Base-by-base conservation (phyloP, 2,888 invertebrate species). In the Hybos culiciformis region DNA sequence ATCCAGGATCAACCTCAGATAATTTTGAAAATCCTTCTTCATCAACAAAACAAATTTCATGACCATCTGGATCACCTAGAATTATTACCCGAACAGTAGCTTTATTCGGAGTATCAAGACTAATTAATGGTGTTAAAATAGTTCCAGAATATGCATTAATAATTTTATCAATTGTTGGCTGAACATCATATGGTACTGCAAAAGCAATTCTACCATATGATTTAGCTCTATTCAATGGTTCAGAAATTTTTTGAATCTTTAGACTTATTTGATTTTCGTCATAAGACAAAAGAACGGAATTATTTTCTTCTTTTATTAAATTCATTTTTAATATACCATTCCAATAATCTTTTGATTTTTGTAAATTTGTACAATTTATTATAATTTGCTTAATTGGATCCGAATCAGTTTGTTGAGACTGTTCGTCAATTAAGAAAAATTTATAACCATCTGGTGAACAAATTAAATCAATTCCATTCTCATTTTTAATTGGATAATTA, bases 41-140 rank as follows among this genome's bases (percentile, higher is more conserved):
- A 49, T 94, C 96, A 5, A 97, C 97, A 66, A 96, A 96, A 67
- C 97, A 97, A 50, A 98, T 97, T 72, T 98, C 97, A 64, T 96
- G 96, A 1, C 79, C 88, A 68, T 96, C 92, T 0, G 97, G 96
- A 71, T 98, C 97, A 2, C 90, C 91, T 4, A 97, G 70, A 56
- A 98, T 97, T 44, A 98, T 86, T 24, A 98, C 97, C 49, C 87
- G 74, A 0, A 98, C 97, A 0, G 90, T 87, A 1, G 94, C 94
- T 66, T 97, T 98, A 37, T 92, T 97, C 0, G 97, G 97, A 0
- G 98, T 98, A 57, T 92, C 91, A 49, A 98, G 69, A n/a, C 83
- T 83, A 42, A 92, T 80, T 17, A 94, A 70, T 0, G 92, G 91
- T 1, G 88, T 96, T 12, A 96, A 69, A 51, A 97, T 85, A 26